These are phyloP conservation scores for Coptodon rendalli DNA, from an alignment of 2,113 vertebrate species.

Conservation along the genomic window DNA sequence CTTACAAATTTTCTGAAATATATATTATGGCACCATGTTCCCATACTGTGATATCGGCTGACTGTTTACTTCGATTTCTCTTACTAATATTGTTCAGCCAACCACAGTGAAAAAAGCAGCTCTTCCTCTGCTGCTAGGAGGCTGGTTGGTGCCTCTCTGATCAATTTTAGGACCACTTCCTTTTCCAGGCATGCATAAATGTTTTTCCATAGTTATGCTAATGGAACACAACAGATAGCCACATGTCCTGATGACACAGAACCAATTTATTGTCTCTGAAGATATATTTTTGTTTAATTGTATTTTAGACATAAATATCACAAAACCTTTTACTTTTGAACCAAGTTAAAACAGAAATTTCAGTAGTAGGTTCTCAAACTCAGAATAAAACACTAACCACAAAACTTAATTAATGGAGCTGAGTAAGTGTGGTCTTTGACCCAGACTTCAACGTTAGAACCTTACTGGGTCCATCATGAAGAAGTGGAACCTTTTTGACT, in stretches of 20 bases:
- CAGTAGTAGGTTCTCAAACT: background rate
- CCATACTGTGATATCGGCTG: background rate
- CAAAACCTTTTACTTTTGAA: background rate
- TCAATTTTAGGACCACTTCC: too few relatives aligned
- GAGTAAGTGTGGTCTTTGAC: background rate
- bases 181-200: too few relatives aligned
- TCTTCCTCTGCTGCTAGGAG: too few relatives aligned
- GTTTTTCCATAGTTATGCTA: too few relatives aligned
- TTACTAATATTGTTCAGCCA: background rate
- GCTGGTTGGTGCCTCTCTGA: too few relatives aligned
- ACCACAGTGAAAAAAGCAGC: background rate
- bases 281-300: background rate
- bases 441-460: background rate
- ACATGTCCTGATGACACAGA: background rate
- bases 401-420: background rate
- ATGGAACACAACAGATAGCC: background rate
- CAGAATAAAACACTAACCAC: background rate
- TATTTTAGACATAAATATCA: background rate
- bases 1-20: background rate
- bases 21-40: background rate
- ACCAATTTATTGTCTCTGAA: background rate
- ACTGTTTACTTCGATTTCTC: background rate
- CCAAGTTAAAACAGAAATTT: background rate
- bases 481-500: background rate
- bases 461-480: background rate